Percentiles rank a stretch among this genome's conserved stretches.
Conservation (phyloP, 2,888 invertebrate genomes). For the Entomobrya proxima region DNA sequence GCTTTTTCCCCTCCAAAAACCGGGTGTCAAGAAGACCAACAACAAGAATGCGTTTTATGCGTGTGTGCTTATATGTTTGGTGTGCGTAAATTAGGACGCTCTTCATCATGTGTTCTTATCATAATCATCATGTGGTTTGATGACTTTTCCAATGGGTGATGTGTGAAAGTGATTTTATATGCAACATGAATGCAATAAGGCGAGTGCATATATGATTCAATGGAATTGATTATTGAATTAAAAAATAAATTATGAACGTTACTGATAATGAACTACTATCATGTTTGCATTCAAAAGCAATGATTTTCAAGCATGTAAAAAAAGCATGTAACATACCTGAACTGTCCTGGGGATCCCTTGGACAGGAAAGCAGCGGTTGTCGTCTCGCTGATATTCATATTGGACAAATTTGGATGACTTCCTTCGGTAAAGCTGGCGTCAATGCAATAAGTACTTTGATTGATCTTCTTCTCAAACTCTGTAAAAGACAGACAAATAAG, state of each 20-base stretch:
- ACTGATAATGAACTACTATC: neutral
- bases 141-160: neutral
- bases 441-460: neutral
- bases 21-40: slow-evolving; percentile 68
- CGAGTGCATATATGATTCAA: neutral
- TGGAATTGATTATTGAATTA: neutral
- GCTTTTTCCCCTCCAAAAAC: slow-evolving; percentile 67
- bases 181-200: neutral
- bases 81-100: slow-evolving; percentile 65
- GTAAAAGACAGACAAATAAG: neutral
- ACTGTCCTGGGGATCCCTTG: slow-evolving; percentile 73
- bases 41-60: slow-evolving; percentile 61
- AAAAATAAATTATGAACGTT: neutral
- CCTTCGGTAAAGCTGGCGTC: slow-evolving; percentile 6
- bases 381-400: slow-evolving; percentile 73
- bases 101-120: slow-evolving; percentile 51
- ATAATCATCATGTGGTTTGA: slow-evolving; percentile 26
- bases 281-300: neutral
- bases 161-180: neutral
- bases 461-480: neutral
- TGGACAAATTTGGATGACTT: slow-evolving; percentile 5
- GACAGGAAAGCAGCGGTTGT: slow-evolving; percentile 74
- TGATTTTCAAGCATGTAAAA: neutral
- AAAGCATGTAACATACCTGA: slow-evolving; percentile 67
- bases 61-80: slow-evolving; percentile 51